Conservation (phyloP, 1,140 invertebrate species). For the Halictus rubicundus region DNA sequence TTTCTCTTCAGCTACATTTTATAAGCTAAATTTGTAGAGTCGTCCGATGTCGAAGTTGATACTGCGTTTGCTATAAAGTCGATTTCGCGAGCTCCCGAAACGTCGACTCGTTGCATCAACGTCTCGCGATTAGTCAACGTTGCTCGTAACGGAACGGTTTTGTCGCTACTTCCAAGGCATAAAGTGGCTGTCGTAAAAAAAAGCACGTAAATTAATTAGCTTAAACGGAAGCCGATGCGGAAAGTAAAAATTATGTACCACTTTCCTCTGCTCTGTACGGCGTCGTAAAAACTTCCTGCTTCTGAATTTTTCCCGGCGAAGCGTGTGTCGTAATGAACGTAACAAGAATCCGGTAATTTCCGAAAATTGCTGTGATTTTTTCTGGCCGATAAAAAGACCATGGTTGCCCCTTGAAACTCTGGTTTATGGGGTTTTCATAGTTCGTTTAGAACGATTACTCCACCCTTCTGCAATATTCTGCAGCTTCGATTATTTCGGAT, state of each 20-base stretch:
- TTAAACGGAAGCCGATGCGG: neutral
- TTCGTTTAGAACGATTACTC: conserved; percentile 30
- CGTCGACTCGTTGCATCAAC: neutral
- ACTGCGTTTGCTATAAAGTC: too few species aligned
- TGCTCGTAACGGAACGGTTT: neutral
- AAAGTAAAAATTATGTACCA: neutral
- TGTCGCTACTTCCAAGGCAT: too few species aligned
- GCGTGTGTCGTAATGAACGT: conserved; percentile 33
- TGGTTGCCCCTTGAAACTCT: neutral
- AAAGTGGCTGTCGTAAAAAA: too few species aligned
- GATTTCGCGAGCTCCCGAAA: too few species aligned
- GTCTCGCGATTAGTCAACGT: neutral
- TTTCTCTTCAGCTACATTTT: neutral
- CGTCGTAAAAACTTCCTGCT: conserved; percentile 17
- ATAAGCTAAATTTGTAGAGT: too few species aligned
- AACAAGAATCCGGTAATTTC: conserved; percentile 36
- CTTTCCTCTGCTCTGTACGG: neutral
- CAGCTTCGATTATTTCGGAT: conserved; percentile 12
- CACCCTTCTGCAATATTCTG: neutral
- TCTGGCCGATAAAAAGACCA: neutral
- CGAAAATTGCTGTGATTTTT: conserved; percentile 47
- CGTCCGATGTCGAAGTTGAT: too few species aligned
- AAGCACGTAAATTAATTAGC: neutral
- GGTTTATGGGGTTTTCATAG: conserved; percentile 45
- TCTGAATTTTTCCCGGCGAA: neutral